A percentile compares a stretch with the other conserved stretches of the same genome.
Conservation (phyloP, 2,797 vertebrate genomes). For the Rhinophrynus dorsalis region DNA sequence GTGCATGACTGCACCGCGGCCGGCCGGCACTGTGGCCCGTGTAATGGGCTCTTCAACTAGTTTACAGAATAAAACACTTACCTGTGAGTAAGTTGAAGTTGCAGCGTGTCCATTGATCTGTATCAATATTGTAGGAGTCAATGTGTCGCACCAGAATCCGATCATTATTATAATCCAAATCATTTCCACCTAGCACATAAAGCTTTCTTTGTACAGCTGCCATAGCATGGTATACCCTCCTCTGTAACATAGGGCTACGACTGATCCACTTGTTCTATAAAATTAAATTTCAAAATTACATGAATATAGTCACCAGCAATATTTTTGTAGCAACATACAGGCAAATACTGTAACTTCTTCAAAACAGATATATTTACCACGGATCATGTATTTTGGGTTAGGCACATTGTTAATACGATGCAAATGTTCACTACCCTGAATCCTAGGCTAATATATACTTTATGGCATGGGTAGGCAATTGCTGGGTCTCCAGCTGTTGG, state of each 20-base stretch:
- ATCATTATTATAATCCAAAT: conserved; percentile 96
- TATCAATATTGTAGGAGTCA: conserved; percentile 89
- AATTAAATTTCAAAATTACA: conserved; percentile 1
- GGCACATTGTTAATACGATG: too few relatives aligned
- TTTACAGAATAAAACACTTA: conserved; percentile 57
- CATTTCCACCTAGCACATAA: conserved; percentile 92
- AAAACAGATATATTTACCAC: too few relatives aligned
- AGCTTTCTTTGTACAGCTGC: conserved; percentile 88
- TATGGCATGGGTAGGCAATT: too few relatives aligned
- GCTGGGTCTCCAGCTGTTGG: too few relatives aligned
- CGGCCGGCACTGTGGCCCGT: too few relatives aligned
- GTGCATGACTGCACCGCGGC: too few relatives aligned
- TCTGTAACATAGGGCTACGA: conserved; percentile 92
- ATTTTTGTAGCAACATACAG: too few relatives aligned
- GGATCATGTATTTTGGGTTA: too few relatives aligned
- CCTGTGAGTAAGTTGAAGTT: conserved; percentile 91
- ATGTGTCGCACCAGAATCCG: conserved; percentile 94
- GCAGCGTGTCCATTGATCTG: conserved; percentile 94
- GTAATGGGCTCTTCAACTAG: too few relatives aligned
- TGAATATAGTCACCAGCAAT: conserved; percentile 33
- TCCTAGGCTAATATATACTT: too few relatives aligned
- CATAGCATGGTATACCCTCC: conserved; percentile 96
- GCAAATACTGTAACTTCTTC: too few relatives aligned
- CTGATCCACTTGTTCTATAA: conserved; percentile 89
- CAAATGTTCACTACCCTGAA: too few relatives aligned